Evolutionary conservation across 2,797 vertebrate genomes (phyloP), one percentile per base, ranked within the genome.

Genomic region (Catamblyrhynchus diadema): DNA sequence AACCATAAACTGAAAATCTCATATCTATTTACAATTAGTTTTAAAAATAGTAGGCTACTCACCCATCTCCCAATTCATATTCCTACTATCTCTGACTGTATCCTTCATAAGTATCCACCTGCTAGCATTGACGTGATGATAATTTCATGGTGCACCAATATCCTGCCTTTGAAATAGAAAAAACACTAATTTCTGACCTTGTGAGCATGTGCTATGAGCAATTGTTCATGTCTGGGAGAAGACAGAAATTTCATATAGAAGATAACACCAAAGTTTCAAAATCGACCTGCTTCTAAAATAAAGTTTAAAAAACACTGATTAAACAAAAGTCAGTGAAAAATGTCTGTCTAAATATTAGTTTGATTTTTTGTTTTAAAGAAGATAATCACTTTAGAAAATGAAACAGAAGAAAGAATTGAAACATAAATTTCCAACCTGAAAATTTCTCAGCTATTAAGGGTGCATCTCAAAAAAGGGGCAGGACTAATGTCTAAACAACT

Each of bases 61-160:
- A 64, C 5, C 6, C 10, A 14, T 14, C 10, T 84, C 8, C 10
- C 25, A 32, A 1, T 54, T 81, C 17, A 44, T 60, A 3, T 7
- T 74, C 14, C 41, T 14, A 56, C 42, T 50, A 27, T 57, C 6
- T 78, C 44, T 9, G 47, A 12, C 17, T 4, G 0, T 17, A 20
- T 37, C 12, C 33, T 61, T 72, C 9, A 0, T 24, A 77, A 69
- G 5, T 22, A 35, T 54, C 21, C n/a, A 54, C 5, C 9, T 73
- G 30, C 6, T n/a, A 80, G 30, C 4, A 1, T 2, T 51, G 10
- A 35, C 0, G 4, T 6, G 0, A 33, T 41, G 37, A 33, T 60
- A 72, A 39, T 80, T 61, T 64, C 25, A 37, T 19, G 24, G 9
- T 65, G 17, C 20, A 45, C 18, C 2, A n/a, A n/a, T 33, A 53